Evolutionary conservation across 2,113 vertebrate species (phyloP).

Genomic region (Pterophyllum scalare): DNA sequence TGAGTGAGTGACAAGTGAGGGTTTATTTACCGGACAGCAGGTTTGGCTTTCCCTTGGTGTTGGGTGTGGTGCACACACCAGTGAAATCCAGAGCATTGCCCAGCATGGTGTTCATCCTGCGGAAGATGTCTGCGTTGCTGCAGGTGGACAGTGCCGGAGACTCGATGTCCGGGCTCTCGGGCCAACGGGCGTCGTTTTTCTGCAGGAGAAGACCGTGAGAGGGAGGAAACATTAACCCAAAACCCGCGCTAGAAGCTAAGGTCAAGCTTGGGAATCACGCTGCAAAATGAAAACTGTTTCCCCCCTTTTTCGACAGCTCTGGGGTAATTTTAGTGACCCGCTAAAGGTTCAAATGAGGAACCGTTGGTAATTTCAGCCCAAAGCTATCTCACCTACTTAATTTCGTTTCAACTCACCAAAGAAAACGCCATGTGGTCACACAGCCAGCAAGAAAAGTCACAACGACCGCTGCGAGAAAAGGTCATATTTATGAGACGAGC

Average conservation of each 20-base stretch:
- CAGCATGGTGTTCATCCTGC: conserved; percentile 96
- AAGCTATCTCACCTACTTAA: not conserved
- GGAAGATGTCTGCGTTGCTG: conserved; percentile 95
- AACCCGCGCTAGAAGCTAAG: not conserved
- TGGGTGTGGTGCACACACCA: conserved; percentile 93
- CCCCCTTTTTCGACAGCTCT: not conserved
- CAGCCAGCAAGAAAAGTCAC: conserved; percentile 55
- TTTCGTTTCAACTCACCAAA: conserved; percentile 74
- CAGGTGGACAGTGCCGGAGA: conserved; percentile 92
- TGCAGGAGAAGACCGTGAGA: conserved; percentile 50
- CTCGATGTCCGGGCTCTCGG: conserved; percentile 86
- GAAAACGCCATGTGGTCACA: conserved; percentile 81
- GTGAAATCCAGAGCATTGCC: conserved; percentile 95
- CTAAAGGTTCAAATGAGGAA: not conserved
- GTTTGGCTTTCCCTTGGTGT: conserved; percentile 84
- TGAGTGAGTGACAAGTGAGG: not conserved
- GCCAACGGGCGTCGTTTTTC: conserved; percentile 89
- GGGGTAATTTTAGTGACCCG: not conserved
- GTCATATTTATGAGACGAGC: conserved; percentile 67
- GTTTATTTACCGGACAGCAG: conserved; percentile 87
- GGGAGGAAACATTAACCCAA: not conserved
- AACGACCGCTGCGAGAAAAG: not conserved
- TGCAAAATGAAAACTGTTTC: not conserved
- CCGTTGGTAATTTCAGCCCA: not conserved
- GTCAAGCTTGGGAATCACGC: not conserved